Evolutionary conservation across 2,888 invertebrate genomes (phyloP), one percentile per base, ranked within the genome.

Genomic region (Pycnomerus fuliginosus): DNA sequence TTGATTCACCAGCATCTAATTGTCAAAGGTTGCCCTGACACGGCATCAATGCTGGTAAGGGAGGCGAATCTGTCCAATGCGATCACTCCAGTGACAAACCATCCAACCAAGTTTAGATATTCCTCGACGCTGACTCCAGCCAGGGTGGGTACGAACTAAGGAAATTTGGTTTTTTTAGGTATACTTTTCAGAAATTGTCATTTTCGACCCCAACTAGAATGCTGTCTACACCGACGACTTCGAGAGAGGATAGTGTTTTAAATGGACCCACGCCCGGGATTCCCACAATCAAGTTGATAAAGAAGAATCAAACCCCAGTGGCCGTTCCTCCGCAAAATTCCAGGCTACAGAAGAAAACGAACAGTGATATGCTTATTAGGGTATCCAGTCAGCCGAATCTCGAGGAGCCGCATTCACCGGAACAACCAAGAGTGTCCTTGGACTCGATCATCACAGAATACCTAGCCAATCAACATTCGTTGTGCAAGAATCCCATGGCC

Each of bases 391-490:
- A 55, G 3, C 45, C 50, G 35, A 33, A 56, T 8, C 49, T 50
- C 3, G 61, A 63, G 3, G 65, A 67, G 1, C 24, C 35, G 3
- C 34, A 54, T 5, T 42, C 52, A 3, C 30, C 50, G 1, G 65
- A 66, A 34, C 61, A 60, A 32, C 71, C 72, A 3, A 68, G 79
- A 3, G 82, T 85, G 39, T 87, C 89, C 0, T 75, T 98, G 14
- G 90, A 94, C 70, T 87, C 89, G 27, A 96, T 99, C 63, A 91
- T 98, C 52, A 95, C 92, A 0, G 96, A 97, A 72, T 98, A 97
- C 74, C 79, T 98, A 36, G 88, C 94, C 59, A 94, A 95, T 74
- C 98, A 99, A 72, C 99, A 99, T 74, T 88, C 96, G n/a, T 76
- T 93, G 3, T 99, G 99, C 76, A 91, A 90, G 74, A 94, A 97